Base-by-base conservation (phyloP, 2,113 vertebrate genomes). In the Malurus alboscapulatus region DNA sequence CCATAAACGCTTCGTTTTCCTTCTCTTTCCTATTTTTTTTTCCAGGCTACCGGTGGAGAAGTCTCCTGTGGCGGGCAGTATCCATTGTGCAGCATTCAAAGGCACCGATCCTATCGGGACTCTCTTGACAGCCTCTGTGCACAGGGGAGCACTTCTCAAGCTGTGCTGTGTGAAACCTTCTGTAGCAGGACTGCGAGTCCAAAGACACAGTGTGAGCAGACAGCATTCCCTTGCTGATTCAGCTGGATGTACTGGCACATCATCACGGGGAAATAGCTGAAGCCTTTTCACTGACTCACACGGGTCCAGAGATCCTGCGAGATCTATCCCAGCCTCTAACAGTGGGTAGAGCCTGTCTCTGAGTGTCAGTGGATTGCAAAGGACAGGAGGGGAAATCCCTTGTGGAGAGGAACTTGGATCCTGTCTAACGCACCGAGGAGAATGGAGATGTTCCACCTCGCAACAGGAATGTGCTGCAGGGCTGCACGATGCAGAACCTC, bases 161-260 rank as follows among this genome's bases (percentile, higher is more conserved):
- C 61, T 74, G 73, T 67, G 47, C 16, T 85, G 42, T 2, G 2
- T 50, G 63, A 80, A 94, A 77, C 24, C 34, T 88, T 29, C 30
- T 38, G 2, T 4, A 59, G 42, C 26, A 66, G 61, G 59, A 47
- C 59, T 63, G 55, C 2, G 59, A 92, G 79, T 77, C 85, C 90
- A 86, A 77, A 96, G 92, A 71, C 78, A 54, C 29, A 1, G 59
- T 51, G 22, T 44, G 77, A 94, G 51, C 26, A 81, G 82, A 84
- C 83, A 92, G 68, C 25, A 27, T 88, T 95, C 63, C 75, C 72
- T 47, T 93, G 93, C 93, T 96, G 96, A 96, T 63, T 95, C 93
- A 96, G 93, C 93, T 90, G 42, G 86, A 90, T 0, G 3, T 40
- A 59, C 73, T 81, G 54, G 79, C 85, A 88, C 88, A 77, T 55